These are phyloP conservation scores for Incurvaria masculella DNA, from an alignment of 2,888 invertebrate genomes.

Conservation along the genomic window DNA sequence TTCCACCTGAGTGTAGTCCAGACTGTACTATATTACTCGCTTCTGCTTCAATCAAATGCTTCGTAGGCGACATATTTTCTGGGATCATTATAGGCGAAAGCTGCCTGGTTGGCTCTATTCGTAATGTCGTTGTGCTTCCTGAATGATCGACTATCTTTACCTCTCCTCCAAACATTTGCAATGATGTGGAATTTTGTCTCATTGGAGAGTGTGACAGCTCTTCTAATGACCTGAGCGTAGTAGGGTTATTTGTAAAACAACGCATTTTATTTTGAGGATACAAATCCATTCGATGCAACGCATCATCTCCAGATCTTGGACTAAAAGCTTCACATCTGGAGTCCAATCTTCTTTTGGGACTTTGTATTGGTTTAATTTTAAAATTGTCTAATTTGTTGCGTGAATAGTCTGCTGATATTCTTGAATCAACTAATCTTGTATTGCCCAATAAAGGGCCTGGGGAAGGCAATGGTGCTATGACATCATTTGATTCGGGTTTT, in stretches of 20 bases:
- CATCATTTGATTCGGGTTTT: slow-evolving; percentile 44
- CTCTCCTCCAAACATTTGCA: slow-evolving; percentile 75
- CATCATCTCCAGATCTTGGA: slow-evolving; percentile 39
- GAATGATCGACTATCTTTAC: slow-evolving; percentile 70
- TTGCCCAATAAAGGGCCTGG: slow-evolving; percentile 82
- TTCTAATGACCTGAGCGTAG: slow-evolving; percentile 52
- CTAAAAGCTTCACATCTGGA: slow-evolving; percentile 39
- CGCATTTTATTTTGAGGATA: slow-evolving; percentile 50
- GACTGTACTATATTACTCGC: slow-evolving; percentile 72
- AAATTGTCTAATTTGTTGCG: slow-evolving; percentile 32
- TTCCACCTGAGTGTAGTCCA: slow-evolving; percentile 79
- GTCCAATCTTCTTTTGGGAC: slow-evolving; percentile 43
- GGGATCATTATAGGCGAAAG: slow-evolving; percentile 56
- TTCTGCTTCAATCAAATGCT: slow-evolving; percentile 42
- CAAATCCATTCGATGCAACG: slow-evolving; percentile 37
- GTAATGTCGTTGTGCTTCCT: slow-evolving; percentile 65
- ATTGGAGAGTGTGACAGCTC: slow-evolving; percentile 55
- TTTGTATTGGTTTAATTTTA: slow-evolving; percentile 33
- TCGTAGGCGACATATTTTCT: slow-evolving; percentile 46
- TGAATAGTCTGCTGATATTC: slow-evolving; percentile 39
- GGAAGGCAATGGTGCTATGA: slow-evolving; percentile 68
- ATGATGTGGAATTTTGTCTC: slow-evolving; percentile 50
- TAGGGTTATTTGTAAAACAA: slow-evolving; percentile 44
- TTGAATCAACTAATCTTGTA: slow-evolving; percentile 72
- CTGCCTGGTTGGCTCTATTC: slow-evolving; percentile 63